phyloP scores from a whole-genome alignment of 2,113 vertebrate genomes.

The Orthochromis malagaraziensis region DNA sequence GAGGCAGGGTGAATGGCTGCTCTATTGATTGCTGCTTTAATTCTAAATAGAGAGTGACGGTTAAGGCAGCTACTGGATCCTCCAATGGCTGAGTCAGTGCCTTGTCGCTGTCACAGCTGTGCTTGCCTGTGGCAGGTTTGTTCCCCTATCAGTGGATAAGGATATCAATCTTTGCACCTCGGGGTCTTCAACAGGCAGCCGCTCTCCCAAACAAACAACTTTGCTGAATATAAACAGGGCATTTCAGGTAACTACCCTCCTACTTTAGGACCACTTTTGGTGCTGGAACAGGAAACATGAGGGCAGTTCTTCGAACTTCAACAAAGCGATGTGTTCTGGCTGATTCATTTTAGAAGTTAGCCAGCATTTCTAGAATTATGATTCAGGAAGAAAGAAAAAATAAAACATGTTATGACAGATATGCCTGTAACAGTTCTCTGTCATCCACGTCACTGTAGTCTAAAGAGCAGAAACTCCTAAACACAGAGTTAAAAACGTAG shows the following conservation, averaged over 20 bases:
- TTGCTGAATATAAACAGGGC: slow-evolving; percentile 25
- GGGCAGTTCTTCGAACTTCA: slow-evolving; percentile 15
- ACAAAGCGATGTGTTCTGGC: neutral
- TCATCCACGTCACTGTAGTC: neutral
- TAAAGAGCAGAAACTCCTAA: neutral
- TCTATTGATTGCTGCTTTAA: slow-evolving; percentile 53
- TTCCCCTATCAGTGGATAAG: slow-evolving; percentile 46
- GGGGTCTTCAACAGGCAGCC: slow-evolving; percentile 30
- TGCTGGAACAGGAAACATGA: neutral
- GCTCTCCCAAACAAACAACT: slow-evolving; percentile 11
- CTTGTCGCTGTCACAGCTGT: slow-evolving; percentile 48
- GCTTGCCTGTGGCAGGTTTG: slow-evolving; percentile 53
- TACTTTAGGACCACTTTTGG: slow-evolving; percentile 1
- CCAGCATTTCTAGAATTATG: neutral
- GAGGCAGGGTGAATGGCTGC: neutral
- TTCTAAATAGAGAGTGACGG: slow-evolving; percentile 54
- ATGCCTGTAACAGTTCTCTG: neutral
- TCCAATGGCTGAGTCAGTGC: slow-evolving; percentile 53
- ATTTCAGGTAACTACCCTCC: slow-evolving; percentile 21
- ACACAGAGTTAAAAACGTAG: neutral
- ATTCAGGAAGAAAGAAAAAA: neutral
- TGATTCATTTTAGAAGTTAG: neutral
- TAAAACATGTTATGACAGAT: neutral
- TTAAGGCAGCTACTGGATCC: slow-evolving; percentile 30
- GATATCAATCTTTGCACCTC: slow-evolving; percentile 64